Conservation (phyloP, 1,140 invertebrate genomes). For the Gonioctena quinquepunctata region DNA sequence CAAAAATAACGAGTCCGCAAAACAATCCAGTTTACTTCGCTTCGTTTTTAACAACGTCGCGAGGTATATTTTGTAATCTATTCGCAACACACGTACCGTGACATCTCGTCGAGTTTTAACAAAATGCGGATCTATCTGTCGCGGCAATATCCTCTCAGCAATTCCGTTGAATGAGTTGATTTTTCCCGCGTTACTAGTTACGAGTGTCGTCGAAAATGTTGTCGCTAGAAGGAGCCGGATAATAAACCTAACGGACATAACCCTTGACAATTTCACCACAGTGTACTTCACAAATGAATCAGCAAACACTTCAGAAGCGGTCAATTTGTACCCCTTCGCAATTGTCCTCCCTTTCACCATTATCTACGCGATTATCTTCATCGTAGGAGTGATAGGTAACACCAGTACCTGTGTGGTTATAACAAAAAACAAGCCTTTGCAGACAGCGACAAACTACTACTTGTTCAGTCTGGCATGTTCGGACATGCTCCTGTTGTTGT, state of each 20-base stretch:
- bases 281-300: neutral
- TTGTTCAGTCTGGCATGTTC: constrained; percentile 86
- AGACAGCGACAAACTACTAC: constrained; percentile 84
- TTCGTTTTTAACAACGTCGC: neutral
- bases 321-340: constrained; percentile 32
- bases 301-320: neutral
- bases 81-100: no score
- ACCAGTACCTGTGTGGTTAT: constrained; percentile 86
- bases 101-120: no score
- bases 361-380: constrained; percentile 76
- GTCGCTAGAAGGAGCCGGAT: neutral
- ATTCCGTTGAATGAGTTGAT: neutral
- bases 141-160: neutral
- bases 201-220: neutral
- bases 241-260: neutral
- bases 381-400: constrained; percentile 84
- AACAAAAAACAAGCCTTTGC: constrained; percentile 78
- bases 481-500: constrained; percentile 80
- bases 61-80: neutral
- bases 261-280: neutral
- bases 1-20: constrained; percentile 3
- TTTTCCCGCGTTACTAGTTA: neutral
- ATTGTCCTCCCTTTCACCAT: constrained; percentile 66
- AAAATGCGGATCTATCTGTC: no score
- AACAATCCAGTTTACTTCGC: neutral